A percentile compares a stretch with the other conserved stretches of the same genome.
These are phyloP conservation scores for Allolobophora icterica DNA, from an alignment of 2,888 invertebrate genomes.

Conservation along the genomic window DNA sequence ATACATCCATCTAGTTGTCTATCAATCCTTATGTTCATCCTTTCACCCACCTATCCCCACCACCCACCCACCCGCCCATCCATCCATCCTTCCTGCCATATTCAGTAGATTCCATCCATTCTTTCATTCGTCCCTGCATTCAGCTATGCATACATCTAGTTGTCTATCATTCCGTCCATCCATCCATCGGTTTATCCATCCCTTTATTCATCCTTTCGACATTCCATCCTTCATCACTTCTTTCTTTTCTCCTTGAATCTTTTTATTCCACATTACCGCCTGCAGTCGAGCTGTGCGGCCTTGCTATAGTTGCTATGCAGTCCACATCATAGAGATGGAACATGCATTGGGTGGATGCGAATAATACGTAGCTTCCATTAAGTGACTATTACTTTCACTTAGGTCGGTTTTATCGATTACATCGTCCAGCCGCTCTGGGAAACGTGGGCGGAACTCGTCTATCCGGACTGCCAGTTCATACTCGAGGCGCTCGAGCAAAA, in stretches of 20 bases:
- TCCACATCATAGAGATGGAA: not conserved
- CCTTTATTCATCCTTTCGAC: not conserved
- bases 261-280: too few species aligned
- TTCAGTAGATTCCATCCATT: not conserved
- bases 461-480: conserved; percentile 97
- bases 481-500: conserved; percentile 97
- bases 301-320: not conserved
- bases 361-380: not conserved
- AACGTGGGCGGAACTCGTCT: conserved; percentile 99
- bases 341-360: not conserved
- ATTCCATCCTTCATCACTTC: not conserved
- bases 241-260: not conserved
- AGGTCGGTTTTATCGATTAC: conserved; percentile 82
- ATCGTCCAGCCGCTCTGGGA: conserved; percentile 99
- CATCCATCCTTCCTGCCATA: not conserved
- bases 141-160: not conserved
- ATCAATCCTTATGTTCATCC: not conserved
- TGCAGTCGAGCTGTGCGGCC: not conserved
- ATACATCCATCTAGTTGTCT: not conserved
- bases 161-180: not conserved
- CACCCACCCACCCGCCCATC: not conserved
- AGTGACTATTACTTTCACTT: conserved; percentile 64
- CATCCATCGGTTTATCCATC: too few species aligned
- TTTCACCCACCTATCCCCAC: too few species aligned
- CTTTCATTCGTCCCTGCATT: too few species aligned